Evolutionary conservation across 2,797 vertebrate genomes (phyloP).

Genomic region (Ficedula albicollis): DNA sequence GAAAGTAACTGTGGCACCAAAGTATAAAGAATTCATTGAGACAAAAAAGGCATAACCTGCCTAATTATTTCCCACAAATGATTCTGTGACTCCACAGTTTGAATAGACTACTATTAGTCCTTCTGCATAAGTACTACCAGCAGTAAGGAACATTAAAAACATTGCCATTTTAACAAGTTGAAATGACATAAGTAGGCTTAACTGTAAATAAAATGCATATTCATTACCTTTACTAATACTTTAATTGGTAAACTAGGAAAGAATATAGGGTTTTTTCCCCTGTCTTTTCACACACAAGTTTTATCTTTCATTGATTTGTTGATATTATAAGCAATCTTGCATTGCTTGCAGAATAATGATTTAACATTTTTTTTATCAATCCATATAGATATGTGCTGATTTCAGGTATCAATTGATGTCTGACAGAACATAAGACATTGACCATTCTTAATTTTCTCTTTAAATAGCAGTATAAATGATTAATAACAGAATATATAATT

Average conservation of each 20-base stretch:
- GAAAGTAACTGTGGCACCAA: background rate
- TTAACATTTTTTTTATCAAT: slow-evolving; percentile 5
- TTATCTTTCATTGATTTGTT: background rate
- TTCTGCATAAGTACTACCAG: background rate
- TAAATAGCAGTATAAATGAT: background rate
- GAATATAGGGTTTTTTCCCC: background rate
- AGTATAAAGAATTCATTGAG: background rate
- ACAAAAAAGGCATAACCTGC: background rate
- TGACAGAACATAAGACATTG: background rate
- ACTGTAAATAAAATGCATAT: background rate
- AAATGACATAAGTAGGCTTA: background rate
- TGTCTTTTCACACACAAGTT: background rate
- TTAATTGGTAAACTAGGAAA: background rate
- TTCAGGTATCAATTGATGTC: background rate
- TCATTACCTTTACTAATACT: background rate
- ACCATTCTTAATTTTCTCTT: background rate
- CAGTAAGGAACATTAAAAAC: background rate
- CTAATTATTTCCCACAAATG: background rate
- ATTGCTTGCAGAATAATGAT: background rate
- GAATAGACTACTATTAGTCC: background rate
- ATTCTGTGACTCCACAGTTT: background rate
- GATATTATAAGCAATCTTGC: background rate
- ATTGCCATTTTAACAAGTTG: background rate
- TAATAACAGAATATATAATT: background rate
- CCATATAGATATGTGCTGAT: background rate